Evolutionary conservation across 2,888 invertebrate genomes (phyloP).

Genomic region (Hoplodrina blanda): DNA sequence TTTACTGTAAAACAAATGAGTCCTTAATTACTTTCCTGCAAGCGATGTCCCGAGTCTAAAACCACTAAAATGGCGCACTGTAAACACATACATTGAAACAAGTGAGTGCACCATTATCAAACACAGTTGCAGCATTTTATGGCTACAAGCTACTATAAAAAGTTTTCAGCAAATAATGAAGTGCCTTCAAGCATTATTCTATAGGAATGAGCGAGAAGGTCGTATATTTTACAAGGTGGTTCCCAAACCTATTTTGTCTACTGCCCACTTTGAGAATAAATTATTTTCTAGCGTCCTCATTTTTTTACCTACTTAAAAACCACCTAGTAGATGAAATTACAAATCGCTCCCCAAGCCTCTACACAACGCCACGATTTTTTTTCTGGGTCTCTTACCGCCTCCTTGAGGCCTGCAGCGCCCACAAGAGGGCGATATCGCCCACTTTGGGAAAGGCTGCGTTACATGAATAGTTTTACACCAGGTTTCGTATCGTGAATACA

Average conservation of each 20-base stretch:
- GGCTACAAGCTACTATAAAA: background rate
- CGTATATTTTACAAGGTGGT: slow-evolving; percentile 11
- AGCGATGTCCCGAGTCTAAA: background rate
- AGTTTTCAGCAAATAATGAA: background rate
- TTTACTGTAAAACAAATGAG: background rate
- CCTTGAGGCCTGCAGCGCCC: no score
- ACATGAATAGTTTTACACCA: slow-evolving; percentile 2
- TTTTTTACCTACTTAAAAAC: no score
- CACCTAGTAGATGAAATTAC: no score
- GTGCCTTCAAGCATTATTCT: slow-evolving; percentile 7
- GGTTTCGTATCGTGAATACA: background rate
- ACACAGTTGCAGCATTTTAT: slow-evolving; percentile 50
- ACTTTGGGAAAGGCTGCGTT: no score
- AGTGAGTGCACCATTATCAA: slow-evolving; percentile 26
- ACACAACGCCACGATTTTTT: no score
- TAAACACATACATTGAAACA: slow-evolving; percentile 28
- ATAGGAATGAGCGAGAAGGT: background rate
- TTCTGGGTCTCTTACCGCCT: no score
- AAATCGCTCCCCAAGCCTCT: no score
- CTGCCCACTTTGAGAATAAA: no score
- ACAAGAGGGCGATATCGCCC: no score
- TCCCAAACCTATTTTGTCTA: no score
- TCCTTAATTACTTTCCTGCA: background rate
- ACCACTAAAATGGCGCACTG: slow-evolving; percentile 19
- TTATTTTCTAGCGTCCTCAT: no score